Conservation (phyloP, 2,888 invertebrate genomes). For the Loripinus fragilis region DNA sequence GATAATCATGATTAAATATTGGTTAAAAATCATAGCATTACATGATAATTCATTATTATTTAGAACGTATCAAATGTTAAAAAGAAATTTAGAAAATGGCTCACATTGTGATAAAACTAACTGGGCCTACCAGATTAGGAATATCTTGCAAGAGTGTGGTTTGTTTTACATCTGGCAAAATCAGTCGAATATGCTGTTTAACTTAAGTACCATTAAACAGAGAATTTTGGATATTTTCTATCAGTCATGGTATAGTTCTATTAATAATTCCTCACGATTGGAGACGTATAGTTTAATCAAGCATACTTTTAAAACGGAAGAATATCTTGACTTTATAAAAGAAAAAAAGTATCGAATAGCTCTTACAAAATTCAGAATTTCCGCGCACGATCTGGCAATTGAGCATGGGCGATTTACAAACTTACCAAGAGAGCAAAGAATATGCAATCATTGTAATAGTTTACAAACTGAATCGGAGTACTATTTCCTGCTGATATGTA, state of each 20-base stretch:
- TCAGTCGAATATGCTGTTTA: background rate
- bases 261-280: background rate
- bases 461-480: too few species aligned
- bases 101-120: background rate
- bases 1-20: background rate
- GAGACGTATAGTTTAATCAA: background rate
- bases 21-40: background rate
- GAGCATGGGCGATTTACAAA: too few species aligned
- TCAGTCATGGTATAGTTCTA: background rate
- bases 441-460: too few species aligned
- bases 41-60: background rate
- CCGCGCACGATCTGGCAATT: too few species aligned
- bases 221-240: background rate
- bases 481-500: too few species aligned
- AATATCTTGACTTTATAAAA: background rate
- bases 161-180: background rate
- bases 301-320: background rate
- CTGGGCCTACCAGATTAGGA: background rate
- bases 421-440: too few species aligned
- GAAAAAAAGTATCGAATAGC: background rate
- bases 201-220: background rate
- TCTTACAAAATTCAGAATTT: background rate
- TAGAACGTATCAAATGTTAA: background rate
- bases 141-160: background rate
- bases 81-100: background rate